These are phyloP conservation scores for Pachyuromys duprasi DNA, from an alignment of 2,797 vertebrate genomes.

Conservation along the genomic window DNA sequence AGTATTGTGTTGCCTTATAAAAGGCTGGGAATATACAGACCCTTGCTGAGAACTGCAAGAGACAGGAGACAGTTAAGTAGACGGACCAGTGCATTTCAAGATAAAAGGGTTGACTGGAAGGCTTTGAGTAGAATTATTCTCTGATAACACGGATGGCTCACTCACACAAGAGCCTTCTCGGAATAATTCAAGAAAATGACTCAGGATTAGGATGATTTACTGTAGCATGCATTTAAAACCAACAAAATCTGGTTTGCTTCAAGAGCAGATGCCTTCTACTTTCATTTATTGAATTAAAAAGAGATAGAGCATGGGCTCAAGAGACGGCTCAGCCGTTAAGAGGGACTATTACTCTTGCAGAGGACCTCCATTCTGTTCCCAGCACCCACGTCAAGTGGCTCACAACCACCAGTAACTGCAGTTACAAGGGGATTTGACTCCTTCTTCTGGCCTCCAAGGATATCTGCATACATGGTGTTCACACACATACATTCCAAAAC, in stretches of 20 bases:
- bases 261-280: background rate
- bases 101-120: background rate
- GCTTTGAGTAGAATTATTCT: background rate
- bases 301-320: background rate
- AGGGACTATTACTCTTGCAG: background rate
- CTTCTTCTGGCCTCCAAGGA: background rate
- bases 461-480: background rate
- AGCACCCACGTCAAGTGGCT: background rate
- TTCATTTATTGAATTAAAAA: conserved; percentile 30
- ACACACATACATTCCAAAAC: background rate
- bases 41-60: conserved; percentile 51
- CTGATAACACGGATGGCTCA: background rate
- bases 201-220: background rate
- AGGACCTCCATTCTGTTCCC: background rate
- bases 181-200: conserved; percentile 24
- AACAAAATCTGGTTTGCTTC: background rate
- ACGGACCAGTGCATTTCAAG: background rate
- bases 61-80: background rate
- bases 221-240: background rate
- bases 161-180: background rate
- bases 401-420: background rate
- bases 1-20: background rate
- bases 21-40: background rate
- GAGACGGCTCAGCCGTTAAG: background rate
- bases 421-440: background rate